Evolutionary conservation across 2,113 vertebrate species (phyloP).

Genomic region (Falcunculus frontatus): DNA sequence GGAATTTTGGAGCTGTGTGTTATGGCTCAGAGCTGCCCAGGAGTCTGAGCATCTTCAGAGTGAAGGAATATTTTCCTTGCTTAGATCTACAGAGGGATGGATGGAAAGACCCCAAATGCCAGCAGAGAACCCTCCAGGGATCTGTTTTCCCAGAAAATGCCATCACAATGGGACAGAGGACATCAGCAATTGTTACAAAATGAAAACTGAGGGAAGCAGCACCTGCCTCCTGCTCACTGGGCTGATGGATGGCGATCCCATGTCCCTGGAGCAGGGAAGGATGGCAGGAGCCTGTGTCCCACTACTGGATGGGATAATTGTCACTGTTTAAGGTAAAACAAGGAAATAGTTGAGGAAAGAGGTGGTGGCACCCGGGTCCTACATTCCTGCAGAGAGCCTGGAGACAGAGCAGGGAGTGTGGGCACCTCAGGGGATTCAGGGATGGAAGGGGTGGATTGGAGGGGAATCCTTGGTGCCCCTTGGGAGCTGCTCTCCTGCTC

Average conservation of each 20-base stretch:
- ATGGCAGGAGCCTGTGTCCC: not conserved
- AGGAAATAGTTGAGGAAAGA: not conserved
- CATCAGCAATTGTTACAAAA: not conserved
- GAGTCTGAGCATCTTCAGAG: not conserved
- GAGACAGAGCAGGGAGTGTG: not conserved
- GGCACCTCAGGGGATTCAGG: not conserved
- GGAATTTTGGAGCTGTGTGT: not conserved
- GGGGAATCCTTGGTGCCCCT: not conserved
- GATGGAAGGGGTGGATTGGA: not conserved
- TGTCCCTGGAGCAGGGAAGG: not conserved
- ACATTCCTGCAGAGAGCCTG: not conserved
- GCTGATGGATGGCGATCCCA: not conserved
- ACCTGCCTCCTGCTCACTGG: not conserved
- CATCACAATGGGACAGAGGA: not conserved
- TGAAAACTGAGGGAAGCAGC: not conserved
- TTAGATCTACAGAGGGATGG: not conserved
- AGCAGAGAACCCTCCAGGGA: not conserved
- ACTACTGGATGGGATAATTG: not conserved
- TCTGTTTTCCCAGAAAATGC: not conserved
- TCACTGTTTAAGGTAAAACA: not conserved
- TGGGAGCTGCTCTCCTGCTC: not conserved
- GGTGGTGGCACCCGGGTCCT: not conserved
- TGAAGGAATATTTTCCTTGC: not conserved
- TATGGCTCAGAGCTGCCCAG: not conserved
- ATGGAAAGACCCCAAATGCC: not conserved